Percentiles rank a stretch among this genome's conserved stretches.
These are phyloP conservation scores for Dunckerocampus dactyliophorus DNA, from an alignment of 2,113 vertebrate species.

Conservation along the genomic window DNA sequence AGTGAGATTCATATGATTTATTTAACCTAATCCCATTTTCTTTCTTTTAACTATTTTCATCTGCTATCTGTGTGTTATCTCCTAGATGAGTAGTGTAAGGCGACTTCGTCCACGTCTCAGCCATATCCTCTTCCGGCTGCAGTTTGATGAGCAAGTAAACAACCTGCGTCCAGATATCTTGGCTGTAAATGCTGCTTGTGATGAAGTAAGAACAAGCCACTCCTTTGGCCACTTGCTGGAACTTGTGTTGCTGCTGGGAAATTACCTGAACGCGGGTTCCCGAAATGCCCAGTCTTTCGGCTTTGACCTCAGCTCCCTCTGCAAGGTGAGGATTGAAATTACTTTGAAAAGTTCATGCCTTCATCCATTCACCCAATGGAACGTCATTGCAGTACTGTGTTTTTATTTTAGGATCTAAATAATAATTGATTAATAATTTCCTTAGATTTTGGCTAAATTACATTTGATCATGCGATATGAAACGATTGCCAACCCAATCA, in stretches of 20 bases:
- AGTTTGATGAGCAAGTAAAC: conserved; percentile 96
- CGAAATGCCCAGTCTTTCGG: conserved; percentile 92
- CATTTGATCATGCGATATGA: too few species aligned
- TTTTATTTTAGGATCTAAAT: too few species aligned
- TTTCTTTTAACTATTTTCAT: not conserved
- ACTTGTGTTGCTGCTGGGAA: conserved; percentile 91
- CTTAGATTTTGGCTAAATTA: too few species aligned
- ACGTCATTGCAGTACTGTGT: too few species aligned
- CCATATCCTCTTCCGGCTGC: conserved; percentile 94
- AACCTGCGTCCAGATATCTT: conserved; percentile 93
- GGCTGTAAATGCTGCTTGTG: conserved; percentile 89
- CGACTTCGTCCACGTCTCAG: conserved; percentile 86
- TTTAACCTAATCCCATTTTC: not conserved
- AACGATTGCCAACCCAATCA: too few species aligned
- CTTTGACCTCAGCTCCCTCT: conserved; percentile 93
- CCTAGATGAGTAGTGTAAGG: conserved; percentile 94
- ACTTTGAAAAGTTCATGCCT: not conserved
- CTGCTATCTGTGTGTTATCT: conserved; percentile 55
- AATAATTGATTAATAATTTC: too few species aligned
- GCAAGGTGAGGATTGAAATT: conserved; percentile 81
- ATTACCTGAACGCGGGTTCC: conserved; percentile 97
- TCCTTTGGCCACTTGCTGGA: conserved; percentile 89
- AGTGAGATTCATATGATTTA: conserved; percentile 6
- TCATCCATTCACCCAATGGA: not conserved
- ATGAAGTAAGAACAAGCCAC: conserved; percentile 89